A percentile compares a stretch with the other conserved stretches of the same genome.
Evolutionary conservation across 2,888 invertebrate genomes (phyloP).

Genomic region (Eupithecia centaureata): DNA sequence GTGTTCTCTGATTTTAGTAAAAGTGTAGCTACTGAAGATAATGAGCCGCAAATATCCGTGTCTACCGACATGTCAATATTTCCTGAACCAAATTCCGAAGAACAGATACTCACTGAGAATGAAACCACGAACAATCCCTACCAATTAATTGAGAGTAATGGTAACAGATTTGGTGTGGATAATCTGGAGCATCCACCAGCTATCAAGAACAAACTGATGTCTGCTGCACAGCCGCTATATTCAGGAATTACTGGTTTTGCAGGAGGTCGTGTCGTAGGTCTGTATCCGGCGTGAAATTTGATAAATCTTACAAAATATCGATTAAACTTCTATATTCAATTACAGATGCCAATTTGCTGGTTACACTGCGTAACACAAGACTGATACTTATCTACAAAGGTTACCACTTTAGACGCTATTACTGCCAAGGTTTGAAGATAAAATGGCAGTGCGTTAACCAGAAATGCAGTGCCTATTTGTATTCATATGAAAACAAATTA

Average conservation of each 20-base stretch:
- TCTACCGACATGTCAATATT: conserved; percentile 15
- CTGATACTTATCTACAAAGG: conserved; percentile 37
- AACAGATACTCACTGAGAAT: not conserved
- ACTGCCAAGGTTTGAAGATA: conserved; percentile 15
- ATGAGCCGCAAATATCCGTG: not conserved
- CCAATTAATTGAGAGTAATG: no score
- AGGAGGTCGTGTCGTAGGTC: conserved; percentile 11
- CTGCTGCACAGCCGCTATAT: not conserved
- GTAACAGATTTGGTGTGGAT: not conserved
- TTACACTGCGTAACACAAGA: conserved; percentile 13
- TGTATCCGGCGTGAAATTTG: not conserved
- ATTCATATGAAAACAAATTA: conserved; percentile 23
- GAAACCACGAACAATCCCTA: no score
- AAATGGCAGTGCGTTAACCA: conserved; percentile 33
- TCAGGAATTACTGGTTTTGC: not conserved
- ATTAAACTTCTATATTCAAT: not conserved
- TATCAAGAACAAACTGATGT: not conserved
- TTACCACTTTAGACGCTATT: conserved; percentile 39
- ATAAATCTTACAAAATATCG: no score
- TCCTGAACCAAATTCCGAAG: conserved; percentile 10
- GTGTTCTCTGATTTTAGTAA: conserved; percentile 22
- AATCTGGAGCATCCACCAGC: not conserved
- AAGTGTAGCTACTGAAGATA: conserved; percentile 11
- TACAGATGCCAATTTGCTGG: conserved; percentile 21
- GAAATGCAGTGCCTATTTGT: conserved; percentile 32